Base-by-base conservation (phyloP, 1,140 invertebrate genomes). In the Chrysoperla carnea region DNA sequence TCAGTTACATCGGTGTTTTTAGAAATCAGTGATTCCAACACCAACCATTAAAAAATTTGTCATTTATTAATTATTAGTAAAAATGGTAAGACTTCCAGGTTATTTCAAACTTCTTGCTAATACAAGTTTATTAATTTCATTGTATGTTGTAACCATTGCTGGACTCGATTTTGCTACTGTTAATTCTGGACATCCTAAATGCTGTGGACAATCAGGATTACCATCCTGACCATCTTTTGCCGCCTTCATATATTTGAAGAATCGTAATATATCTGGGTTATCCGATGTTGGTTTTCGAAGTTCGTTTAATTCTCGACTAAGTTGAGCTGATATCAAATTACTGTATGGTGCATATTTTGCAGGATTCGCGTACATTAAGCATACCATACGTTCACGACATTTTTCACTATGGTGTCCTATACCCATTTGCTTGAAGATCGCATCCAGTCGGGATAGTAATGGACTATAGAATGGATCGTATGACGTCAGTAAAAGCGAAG, bases 381-480 rank as follows among this genome's bases (percentile, higher is more conserved):
- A 89, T 4, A 89, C 80, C 1, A 82, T 69, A 50, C 81, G 73
- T 51, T 87, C 81, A n/a, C 81, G 61, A 51, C 84, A 88, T 0
- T 66, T 64, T 55, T 86, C 83, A 2, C 67, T 73, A 12, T 69
- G 60, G 46, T 70, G 59, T 9, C 59, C 58, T 1, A 65, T 59
- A 46, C 81, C 81, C 0, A 87, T 62, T 49, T 84, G 75, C 12
- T 75, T 78, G 54, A 87, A 88, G 6, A 89, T 81, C 0, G 81
- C 76, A 51, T 88, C 84, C 29, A 89, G 65, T 6, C 83, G 62
- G 0, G 82, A 86, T 2, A 89, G 58, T 9, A 89, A 54, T 0
- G 84, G 84, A 44, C 81, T 85, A 56, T 87, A 89, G 61, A 87
- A 87, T 1, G 84, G 83, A 60, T 87, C 84, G 57, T 84, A 88